Percentiles rank a stretch among this genome's conserved stretches.
Evolutionary conservation across 2,797 vertebrate genomes (phyloP).

Genomic region (Spea hammondii): DNA sequence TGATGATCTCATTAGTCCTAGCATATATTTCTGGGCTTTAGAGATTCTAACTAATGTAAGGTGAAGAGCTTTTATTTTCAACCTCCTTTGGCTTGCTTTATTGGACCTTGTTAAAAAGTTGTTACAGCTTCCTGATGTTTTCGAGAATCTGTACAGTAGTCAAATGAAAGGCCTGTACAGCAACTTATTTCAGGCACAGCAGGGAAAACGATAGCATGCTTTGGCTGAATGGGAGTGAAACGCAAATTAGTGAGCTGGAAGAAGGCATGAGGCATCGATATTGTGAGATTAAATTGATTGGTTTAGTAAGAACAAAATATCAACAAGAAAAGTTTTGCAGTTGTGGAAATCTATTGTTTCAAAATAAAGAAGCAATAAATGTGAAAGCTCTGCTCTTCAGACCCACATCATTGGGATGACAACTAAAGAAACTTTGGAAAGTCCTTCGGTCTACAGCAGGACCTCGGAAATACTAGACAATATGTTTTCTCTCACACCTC

Average conservation of each 20-base stretch:
- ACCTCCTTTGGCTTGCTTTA: conserved; percentile 47
- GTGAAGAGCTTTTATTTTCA: conserved; percentile 40
- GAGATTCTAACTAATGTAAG: conserved; percentile 39
- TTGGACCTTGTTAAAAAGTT: conserved; percentile 51
- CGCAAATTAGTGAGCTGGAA: conserved; percentile 48
- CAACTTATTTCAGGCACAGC: conserved; percentile 51
- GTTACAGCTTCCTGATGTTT: conserved; percentile 53
- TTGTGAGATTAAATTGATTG: conserved; percentile 51
- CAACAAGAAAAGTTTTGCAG: conserved; percentile 40
- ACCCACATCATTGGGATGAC: no score
- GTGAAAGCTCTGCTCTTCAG: conserved; percentile 2
- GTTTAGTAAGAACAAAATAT: conserved; percentile 35
- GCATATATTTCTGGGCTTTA: conserved; percentile 44
- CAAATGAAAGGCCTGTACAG: conserved; percentile 46
- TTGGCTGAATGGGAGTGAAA: conserved; percentile 32
- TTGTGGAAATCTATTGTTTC: conserved; percentile 15
- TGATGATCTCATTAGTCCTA: conserved; percentile 50
- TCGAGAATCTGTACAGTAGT: conserved; percentile 45
- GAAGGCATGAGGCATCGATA: conserved; percentile 41
- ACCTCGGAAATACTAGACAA: no score
- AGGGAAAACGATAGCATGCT: conserved; percentile 32
- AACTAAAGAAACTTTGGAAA: no score
- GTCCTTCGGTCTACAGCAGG: no score
- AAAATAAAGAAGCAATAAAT: conserved; percentile 23
- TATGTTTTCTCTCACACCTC: no score